Evolutionary conservation across 2,888 invertebrate species (phyloP).

Genomic region (Tenthredo livida): DNA sequence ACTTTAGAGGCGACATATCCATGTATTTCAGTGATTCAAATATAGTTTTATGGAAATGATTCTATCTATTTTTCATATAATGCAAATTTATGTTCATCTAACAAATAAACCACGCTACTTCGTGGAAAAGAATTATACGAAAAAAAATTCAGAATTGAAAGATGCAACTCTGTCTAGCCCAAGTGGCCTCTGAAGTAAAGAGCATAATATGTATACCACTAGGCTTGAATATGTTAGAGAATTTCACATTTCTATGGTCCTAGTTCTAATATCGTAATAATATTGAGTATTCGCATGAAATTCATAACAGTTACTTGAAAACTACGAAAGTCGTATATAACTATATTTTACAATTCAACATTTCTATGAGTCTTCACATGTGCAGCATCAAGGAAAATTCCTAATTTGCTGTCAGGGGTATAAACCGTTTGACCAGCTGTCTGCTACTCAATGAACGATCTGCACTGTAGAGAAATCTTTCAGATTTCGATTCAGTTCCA

Average conservation of each 20-base stretch:
- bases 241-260: constrained; percentile 7
- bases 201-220: constrained; percentile 51
- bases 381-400: neutral
- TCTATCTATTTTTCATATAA: neutral
- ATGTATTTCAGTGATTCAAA: constrained; percentile 7
- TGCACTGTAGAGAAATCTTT: neutral
- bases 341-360: constrained; percentile 49
- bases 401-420: neutral
- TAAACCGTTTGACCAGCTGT: neutral
- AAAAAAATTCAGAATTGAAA: neutral
- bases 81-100: neutral
- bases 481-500: neutral
- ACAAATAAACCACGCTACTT: neutral
- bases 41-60: constrained; percentile 61
- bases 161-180: neutral
- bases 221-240: constrained; percentile 41
- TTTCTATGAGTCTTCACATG: constrained; percentile 21
- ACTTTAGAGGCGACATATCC: constrained; percentile 57
- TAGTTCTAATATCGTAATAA: constrained; percentile 31
- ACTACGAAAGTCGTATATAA: constrained; percentile 33
- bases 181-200: constrained; percentile 46
- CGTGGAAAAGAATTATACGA: neutral
- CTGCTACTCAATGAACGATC: neutral
- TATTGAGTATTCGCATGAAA: constrained; percentile 39
- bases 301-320: constrained; percentile 30